Percentiles rank a stretch among this genome's conserved stretches.
phyloP scores from a whole-genome alignment of 2,888 invertebrate species.

The Tinea pellionella region DNA sequence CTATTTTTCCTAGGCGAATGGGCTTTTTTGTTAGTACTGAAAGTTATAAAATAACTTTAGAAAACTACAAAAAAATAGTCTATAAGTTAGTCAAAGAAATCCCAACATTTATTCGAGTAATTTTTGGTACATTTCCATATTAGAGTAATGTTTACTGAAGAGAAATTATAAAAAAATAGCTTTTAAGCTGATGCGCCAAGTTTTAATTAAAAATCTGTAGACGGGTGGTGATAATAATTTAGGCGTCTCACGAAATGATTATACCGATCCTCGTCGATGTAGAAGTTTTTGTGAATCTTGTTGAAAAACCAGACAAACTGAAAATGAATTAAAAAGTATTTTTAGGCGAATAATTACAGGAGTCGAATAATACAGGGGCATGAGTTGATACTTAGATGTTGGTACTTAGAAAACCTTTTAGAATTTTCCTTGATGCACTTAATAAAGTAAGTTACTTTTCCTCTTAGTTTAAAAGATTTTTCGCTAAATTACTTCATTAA shows the following conservation, averaged over 20 bases:
- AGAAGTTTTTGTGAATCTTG: slow-evolving; percentile 13
- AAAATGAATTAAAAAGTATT: slow-evolving; percentile 21
- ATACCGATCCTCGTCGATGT: slow-evolving; percentile 10
- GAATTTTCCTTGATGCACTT: not conserved
- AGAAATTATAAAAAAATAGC: slow-evolving; percentile 14
- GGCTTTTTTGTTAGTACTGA: too few species aligned
- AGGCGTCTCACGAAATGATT: slow-evolving; percentile 15
- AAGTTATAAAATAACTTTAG: too few species aligned
- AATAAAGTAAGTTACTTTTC: not conserved
- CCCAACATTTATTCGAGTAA: too few species aligned
- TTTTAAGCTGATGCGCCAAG: slow-evolving; percentile 16
- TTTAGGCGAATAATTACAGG: not conserved
- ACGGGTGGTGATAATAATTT: slow-evolving; percentile 12
- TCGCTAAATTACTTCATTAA: not conserved
- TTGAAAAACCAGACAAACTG: slow-evolving; percentile 33
- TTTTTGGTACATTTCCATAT: too few species aligned
- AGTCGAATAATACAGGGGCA: too few species aligned
- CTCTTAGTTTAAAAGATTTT: not conserved
- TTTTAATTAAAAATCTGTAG: slow-evolving; percentile 15
- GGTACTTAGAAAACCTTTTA: slow-evolving; percentile 11
- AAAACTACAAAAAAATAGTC: too few species aligned
- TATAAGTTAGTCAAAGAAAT: too few species aligned
- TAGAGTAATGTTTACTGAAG: not conserved
- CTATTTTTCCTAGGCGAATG: too few species aligned
- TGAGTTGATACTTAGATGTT: not conserved